Evolutionary conservation across 2,797 vertebrate genomes (phyloP).

Genomic region (Clarias platycephalus): DNA sequence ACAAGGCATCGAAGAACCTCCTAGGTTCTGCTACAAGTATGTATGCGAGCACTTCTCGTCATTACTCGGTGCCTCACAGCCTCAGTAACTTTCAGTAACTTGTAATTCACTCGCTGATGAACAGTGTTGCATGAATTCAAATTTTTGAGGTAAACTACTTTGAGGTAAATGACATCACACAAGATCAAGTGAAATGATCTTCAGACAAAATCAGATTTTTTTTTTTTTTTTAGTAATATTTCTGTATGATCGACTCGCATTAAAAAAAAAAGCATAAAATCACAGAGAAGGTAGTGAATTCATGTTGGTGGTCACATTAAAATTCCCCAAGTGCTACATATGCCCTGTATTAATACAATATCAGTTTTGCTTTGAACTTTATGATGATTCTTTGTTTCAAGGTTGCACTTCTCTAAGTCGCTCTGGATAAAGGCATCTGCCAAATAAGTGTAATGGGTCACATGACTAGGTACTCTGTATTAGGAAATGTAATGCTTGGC

Average conservation of each 20-base stretch:
- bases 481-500: not conserved
- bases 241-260: not conserved
- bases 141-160: not conserved
- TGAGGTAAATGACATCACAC: not conserved
- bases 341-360: not conserved
- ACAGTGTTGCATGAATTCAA: not conserved
- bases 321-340: not conserved
- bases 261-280: not conserved
- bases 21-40: constrained; percentile 96
- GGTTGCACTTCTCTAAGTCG: not conserved
- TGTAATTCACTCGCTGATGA: not conserved
- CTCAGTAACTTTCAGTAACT: not conserved
- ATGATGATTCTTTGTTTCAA: not conserved
- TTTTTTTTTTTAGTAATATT: not conserved
- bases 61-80: not conserved
- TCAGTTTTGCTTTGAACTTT: not conserved
- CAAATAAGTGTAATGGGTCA: not conserved
- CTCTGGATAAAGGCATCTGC: not conserved
- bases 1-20: constrained; percentile 93
- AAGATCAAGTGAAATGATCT: not conserved
- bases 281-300: not conserved
- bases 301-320: no score
- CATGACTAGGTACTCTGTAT: not conserved
- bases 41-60: constrained; percentile 61
- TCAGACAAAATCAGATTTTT: not conserved